phyloP scores from a whole-genome alignment of 2,113 vertebrate genomes.

The Hydropotes inermis region DNA sequence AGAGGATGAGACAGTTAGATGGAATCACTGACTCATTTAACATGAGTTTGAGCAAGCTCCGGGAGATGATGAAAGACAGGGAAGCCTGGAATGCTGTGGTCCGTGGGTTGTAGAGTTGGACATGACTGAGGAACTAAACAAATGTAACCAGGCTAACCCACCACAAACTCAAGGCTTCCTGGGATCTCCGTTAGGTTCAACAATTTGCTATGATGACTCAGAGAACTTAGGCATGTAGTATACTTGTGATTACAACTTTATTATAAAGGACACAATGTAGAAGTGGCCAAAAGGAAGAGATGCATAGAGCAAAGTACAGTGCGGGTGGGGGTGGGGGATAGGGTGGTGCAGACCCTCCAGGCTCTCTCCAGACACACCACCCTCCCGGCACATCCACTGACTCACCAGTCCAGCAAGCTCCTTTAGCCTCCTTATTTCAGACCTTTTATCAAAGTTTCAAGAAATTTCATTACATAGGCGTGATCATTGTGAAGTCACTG shows the following conservation, averaged over 20 bases:
- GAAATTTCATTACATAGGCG: background rate
- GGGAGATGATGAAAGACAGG: background rate
- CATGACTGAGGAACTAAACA: background rate
- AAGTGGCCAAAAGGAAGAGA: background rate
- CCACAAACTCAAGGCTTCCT: background rate
- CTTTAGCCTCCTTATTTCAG: background rate
- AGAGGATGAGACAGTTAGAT: background rate
- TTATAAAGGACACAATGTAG: background rate
- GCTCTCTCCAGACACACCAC: background rate
- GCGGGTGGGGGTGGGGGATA: fast-evolving
- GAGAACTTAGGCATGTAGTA: background rate
- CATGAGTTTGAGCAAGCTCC: background rate
- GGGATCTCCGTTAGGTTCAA: background rate
- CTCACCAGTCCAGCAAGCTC: background rate
- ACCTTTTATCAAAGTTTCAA: background rate
- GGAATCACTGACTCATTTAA: background rate
- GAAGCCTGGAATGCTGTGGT: background rate
- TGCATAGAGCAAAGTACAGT: background rate
- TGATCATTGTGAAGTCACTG: background rate
- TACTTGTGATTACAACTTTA: background rate
- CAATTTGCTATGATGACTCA: background rate
- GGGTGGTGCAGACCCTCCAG: too few relatives aligned
- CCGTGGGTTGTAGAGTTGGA: background rate
- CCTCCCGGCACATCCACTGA: background rate
- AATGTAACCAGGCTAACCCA: background rate